Evolutionary conservation across 23 tunicate species (phyloP).

Genomic region (Ascidia mentula): DNA sequence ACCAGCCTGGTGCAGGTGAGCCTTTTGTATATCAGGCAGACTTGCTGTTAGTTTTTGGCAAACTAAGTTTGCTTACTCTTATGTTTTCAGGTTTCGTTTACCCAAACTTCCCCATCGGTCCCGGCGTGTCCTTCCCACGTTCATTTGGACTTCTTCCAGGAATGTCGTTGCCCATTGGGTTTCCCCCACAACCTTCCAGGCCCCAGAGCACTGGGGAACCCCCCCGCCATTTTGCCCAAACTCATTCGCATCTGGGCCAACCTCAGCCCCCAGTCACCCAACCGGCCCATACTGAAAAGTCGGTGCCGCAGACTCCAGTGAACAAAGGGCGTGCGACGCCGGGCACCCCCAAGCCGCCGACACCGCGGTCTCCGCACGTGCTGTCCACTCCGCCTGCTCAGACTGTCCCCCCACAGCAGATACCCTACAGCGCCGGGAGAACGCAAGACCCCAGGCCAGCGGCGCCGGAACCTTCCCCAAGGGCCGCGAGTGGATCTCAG

Average conservation of each 20-base stretch:
- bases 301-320: not conserved
- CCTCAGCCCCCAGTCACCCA: constrained; percentile 26
- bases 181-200: constrained; percentile 13
- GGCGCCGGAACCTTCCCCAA: not conserved
- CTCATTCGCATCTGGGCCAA: constrained; percentile 5
- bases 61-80: too few relatives aligned
- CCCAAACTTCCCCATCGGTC: not conserved
- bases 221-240: not conserved
- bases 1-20: not conserved
- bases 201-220: not conserved
- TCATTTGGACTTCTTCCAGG: not conserved
- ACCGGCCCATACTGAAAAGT: constrained; percentile 7
- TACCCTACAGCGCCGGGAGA: constrained; percentile 1
- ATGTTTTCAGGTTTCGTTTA: not conserved
- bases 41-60: too few relatives aligned
- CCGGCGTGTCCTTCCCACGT: not conserved
- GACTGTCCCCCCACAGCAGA: constrained; percentile 4
- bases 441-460: not conserved
- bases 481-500: not conserved
- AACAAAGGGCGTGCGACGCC: not conserved
- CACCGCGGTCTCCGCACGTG: not conserved
- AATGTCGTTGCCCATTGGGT: not conserved
- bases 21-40: too few relatives aligned
- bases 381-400: not conserved
- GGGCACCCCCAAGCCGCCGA: constrained; percentile 1